These are phyloP conservation scores for Pasiphila rectangulata DNA, from an alignment of 2,888 invertebrate species.

Conservation along the genomic window DNA sequence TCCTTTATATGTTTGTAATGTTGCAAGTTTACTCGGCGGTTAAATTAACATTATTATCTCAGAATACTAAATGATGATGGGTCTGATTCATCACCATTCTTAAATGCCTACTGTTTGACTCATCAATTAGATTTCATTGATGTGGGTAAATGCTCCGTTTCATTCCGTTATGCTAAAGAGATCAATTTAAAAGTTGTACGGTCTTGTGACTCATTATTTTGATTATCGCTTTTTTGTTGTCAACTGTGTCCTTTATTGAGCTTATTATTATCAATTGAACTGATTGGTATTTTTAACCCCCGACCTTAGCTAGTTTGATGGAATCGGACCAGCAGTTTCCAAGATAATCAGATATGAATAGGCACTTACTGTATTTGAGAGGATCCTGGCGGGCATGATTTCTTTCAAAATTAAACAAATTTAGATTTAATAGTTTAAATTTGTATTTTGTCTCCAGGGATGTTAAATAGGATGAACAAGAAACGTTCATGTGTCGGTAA, in stretches of 20 bases:
- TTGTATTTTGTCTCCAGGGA: no score
- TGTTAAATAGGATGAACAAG: no score
- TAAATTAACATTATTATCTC: conserved; percentile 21
- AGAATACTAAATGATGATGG: conserved; percentile 21
- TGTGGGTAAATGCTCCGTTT: conserved; percentile 31
- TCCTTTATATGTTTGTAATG: conserved; percentile 3
- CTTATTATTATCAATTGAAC: neutral
- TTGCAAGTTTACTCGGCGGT: conserved; percentile 1
- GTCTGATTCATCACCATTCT: conserved; percentile 29
- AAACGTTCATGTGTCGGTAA: no score
- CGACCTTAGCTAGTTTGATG: no score
- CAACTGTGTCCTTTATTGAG: neutral
- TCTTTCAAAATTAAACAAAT: no score
- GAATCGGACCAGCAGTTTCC: no score
- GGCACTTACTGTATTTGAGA: no score
- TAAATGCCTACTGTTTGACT: conserved; percentile 29
- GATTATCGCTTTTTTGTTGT: neutral
- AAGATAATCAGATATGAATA: no score
- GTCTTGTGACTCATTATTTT: conserved; percentile 5
- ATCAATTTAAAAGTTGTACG: conserved; percentile 25
- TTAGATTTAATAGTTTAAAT: no score
- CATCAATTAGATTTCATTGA: conserved; percentile 35
- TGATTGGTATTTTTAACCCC: no score
- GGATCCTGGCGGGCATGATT: no score
- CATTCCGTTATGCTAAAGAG: conserved; percentile 29